A percentile compares a stretch with the other conserved stretches of the same genome.
Conservation (phyloP, 2,113 vertebrate species). For the Lycocorax pyrrhopterus region DNA sequence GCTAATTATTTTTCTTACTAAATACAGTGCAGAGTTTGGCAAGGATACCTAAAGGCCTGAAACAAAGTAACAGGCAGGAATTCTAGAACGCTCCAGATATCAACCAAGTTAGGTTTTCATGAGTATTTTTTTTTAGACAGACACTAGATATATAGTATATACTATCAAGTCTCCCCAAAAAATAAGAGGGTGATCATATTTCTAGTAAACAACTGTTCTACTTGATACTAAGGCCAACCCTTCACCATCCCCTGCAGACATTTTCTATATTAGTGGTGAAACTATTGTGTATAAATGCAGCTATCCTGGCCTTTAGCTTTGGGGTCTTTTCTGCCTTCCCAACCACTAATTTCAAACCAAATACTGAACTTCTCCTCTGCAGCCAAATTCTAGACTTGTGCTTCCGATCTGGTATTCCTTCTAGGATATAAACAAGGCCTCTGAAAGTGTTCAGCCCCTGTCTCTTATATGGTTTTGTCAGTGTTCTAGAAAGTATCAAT, state of each 20-base stretch:
- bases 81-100: neutral
- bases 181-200: neutral
- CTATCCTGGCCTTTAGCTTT: neutral
- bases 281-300: neutral
- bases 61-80: neutral
- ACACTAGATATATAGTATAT: neutral
- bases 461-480: neutral
- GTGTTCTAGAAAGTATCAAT: neutral
- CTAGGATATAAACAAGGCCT: neutral
- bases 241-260: neutral
- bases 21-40: neutral
- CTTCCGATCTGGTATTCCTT: neutral
- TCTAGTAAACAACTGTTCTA: neutral
- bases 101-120: neutral
- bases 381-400: neutral
- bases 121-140: neutral
- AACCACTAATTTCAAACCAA: neutral
- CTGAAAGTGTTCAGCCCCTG: neutral
- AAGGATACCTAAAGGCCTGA: neutral
- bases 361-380: neutral
- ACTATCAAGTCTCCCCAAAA: neutral
- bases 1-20: neutral
- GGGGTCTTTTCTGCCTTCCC: neutral
- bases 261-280: neutral
- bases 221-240: neutral